Evolutionary conservation across 1,140 invertebrate genomes (phyloP).

Genomic region (honey bee (Apis mellifera)): Amel_HAv3.1 CM009936.2:2145001-2145500

Average conservation of each 20-base stretch:
- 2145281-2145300: conserved; percentile 54
- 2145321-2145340: conserved; percentile 46
- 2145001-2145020: no score
- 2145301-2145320: conserved; percentile 68
- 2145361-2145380: neutral
- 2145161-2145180: no score
- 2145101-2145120: no score
- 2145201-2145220: conserved; percentile 18
- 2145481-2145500: conserved; percentile 8
- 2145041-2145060: no score
- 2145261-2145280: conserved; percentile 66
- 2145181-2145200: neutral
- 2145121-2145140: conserved; percentile 5
- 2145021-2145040: no score
- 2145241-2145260: conserved; percentile 37
- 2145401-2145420: conserved; percentile 34
- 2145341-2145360: neutral
- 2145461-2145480: conserved; percentile 26
- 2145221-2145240: conserved; percentile 5
- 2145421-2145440: conserved; percentile 43
- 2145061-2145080: no score
- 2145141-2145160: neutral
- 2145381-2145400: conserved; percentile 9
- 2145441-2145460: conserved; percentile 23
- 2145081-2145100: no score